Conservation (phyloP, 2,113 vertebrate species). For the Pithys albifrons region DNA sequence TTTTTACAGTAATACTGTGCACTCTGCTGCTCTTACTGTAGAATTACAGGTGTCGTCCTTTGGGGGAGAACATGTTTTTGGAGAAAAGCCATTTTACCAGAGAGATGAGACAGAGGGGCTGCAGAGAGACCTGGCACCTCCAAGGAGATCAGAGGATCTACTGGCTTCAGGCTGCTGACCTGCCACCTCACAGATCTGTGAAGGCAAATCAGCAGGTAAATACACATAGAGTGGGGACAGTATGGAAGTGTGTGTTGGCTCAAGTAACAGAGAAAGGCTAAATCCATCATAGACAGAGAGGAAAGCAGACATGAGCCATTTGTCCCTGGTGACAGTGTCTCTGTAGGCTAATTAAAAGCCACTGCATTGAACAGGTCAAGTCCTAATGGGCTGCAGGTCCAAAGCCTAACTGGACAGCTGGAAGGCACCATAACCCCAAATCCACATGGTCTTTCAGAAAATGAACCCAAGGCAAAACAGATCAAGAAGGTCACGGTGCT, state of each 20-base stretch:
- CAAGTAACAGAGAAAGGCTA: not conserved
- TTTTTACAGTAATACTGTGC: slow-evolving; percentile 56
- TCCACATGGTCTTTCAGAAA: fast-evolving
- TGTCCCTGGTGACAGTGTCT: not conserved
- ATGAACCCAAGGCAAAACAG: not conserved
- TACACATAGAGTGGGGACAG: fast-evolving
- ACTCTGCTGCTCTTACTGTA: slow-evolving; percentile 49
- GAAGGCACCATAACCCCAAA: not conserved
- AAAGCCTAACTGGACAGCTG: not conserved
- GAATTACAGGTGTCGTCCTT: slow-evolving; percentile 49
- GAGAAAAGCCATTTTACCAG: not conserved
- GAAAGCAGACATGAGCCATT: not conserved
- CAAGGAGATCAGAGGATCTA: not conserved
- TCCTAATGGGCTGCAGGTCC: not conserved
- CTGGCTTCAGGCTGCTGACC: not conserved
- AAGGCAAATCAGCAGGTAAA: not conserved
- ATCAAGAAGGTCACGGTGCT: not conserved
- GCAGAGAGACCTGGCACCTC: not conserved
- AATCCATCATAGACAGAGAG: not conserved
- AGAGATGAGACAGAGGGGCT: not conserved
- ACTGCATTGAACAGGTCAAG: not conserved
- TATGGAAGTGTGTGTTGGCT: fast-evolving
- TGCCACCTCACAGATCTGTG: not conserved
- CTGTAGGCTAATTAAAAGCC: not conserved
- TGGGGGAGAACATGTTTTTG: not conserved